These are phyloP conservation scores for Drosophila paranaensis DNA, from an alignment of 2,888 invertebrate genomes.

Conservation along the genomic window DNA sequence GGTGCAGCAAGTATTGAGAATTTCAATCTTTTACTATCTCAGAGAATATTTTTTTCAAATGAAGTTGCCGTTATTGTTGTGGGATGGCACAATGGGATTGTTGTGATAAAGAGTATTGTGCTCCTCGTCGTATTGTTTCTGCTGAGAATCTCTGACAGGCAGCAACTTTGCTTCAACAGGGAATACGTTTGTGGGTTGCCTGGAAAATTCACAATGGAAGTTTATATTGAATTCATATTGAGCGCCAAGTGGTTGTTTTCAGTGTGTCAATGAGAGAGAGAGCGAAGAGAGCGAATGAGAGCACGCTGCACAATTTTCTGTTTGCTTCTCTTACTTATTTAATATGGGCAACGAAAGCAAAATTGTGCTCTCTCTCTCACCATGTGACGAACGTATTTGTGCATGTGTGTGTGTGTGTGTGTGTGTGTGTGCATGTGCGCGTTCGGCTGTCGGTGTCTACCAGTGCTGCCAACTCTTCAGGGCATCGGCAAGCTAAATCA, in stretches of 20 bases:
- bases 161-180: not conserved
- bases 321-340: conserved; percentile 34
- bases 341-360: conserved; percentile 64
- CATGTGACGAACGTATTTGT: not conserved
- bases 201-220: conserved; percentile 67
- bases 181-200: conserved; percentile 27
- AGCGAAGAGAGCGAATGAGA: conserved; percentile 17
- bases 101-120: conserved; percentile 5
- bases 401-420: not conserved
- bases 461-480: too few species aligned
- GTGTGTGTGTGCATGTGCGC: not conserved
- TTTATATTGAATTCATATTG: conserved; percentile 46
- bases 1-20: not conserved
- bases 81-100: not conserved
- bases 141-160: not conserved
- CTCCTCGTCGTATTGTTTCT: not conserved
- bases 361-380: conserved; percentile 39
- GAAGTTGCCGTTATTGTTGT: conserved; percentile 1
- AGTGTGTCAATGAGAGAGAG: conserved; percentile 10
- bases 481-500: too few species aligned
- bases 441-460: too few species aligned
- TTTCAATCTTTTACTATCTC: not conserved
- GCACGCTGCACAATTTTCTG: conserved; percentile 7
- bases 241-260: conserved; percentile 74
- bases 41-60: not conserved